A percentile compares a stretch with the other conserved stretches of the same genome.
phyloP scores from a whole-genome alignment of 1,140 invertebrate species.

The Bombus affinis region DNA sequence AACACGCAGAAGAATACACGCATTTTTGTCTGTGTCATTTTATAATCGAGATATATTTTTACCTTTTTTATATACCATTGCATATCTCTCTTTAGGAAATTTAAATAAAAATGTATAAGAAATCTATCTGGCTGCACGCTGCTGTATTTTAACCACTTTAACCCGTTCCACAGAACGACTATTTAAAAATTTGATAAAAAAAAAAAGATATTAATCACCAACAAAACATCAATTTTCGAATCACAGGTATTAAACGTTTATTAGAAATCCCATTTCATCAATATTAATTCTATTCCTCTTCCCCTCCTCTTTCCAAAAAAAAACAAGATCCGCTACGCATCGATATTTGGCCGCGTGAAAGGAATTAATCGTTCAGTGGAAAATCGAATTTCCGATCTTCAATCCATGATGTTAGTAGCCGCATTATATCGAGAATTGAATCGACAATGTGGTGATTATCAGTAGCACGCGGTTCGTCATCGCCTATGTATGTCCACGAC shows the following conservation, averaged over 20 bases:
- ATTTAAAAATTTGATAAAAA: no score
- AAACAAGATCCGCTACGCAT: neutral
- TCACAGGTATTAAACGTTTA: neutral
- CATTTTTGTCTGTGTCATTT: neutral
- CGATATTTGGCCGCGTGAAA: neutral
- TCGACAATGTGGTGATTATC: constrained; percentile 9
- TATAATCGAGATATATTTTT: neutral
- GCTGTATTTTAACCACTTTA: no score
- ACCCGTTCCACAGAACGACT: no score
- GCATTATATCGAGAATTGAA: constrained; percentile 15
- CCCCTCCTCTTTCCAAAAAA: neutral
- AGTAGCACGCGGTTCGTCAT: constrained; percentile 31
- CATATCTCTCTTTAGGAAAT: neutral
- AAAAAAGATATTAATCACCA: no score
- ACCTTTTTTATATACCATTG: neutral
- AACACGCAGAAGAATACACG: neutral
- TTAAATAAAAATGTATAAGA: no score
- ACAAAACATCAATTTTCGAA: no score
- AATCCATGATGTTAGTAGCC: constrained; percentile 25
- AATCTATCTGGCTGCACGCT: no score
- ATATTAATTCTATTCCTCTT: neutral
- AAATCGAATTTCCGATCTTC: constrained; percentile 32
- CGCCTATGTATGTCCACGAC: constrained; percentile 3
- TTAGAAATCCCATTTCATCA: neutral
- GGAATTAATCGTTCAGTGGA: neutral